Evolutionary conservation across 2,797 vertebrate species (phyloP), one percentile per base, ranked within the genome.

Genomic region (Sparus aurata): DNA sequence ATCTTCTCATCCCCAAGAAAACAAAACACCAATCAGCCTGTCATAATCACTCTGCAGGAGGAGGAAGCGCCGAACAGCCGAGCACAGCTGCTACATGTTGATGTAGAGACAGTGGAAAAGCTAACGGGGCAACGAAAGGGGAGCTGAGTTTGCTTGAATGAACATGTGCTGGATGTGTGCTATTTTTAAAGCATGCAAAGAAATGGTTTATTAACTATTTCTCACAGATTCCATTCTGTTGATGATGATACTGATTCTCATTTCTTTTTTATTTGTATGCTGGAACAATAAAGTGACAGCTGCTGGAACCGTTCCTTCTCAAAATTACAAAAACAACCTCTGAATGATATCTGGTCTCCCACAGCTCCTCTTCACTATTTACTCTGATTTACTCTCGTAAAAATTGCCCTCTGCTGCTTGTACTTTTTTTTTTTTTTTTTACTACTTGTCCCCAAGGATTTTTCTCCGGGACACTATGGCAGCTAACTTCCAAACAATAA

Each of bases 31-130:
- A 90, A 91, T 91, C 89, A 92, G 83, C 84, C 84, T 87, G 88
- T 94, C 91, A 93, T 93, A 92, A 93, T 93, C 86, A 92, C 84
- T 91, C 79, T 84, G 91, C 84, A 84, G 89, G 87, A 89, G 60
- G 77, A 89, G 87, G 84, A 90, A 85, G 77, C 30, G 52, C 65
- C 38, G 66, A 88, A 75, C 63, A 25, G 72, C 86, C 12, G 54
- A 85, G 80, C 76, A 63, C 83, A 89, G 90, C 87, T 86, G 91
- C 72, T 72, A 76, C 79, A 43, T 79, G 85, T 75, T 86, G 81
- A 88, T 82, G 83, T 49, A 58, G 76, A 89, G 74, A 85, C 77
- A 75, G 81, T 65, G 73, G 59, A 72, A 74, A 79, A 77, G 69
- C 71, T 59, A 87, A 75, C 54, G 61, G 77, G 69, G 71, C 66